Evolutionary conservation across 2,888 invertebrate genomes (phyloP).

Genomic region (Heliconius ethilla): DNA sequence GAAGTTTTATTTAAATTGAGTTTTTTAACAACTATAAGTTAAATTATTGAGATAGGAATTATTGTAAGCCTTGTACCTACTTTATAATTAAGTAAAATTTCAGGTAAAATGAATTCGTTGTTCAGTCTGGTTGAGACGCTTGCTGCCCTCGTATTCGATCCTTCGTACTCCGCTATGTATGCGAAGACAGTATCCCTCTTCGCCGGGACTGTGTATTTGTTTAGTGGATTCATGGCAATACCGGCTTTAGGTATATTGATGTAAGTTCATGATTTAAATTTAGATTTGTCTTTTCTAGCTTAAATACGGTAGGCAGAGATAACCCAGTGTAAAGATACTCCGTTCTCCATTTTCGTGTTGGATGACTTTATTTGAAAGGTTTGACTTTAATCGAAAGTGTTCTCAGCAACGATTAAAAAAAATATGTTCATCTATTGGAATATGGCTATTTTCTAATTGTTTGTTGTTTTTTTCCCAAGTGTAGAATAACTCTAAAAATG

Average conservation of each 20-base stretch:
- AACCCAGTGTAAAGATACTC: not conserved
- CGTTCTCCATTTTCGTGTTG: not conserved
- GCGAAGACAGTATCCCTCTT: conserved; percentile 59
- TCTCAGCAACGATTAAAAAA: too few relatives aligned
- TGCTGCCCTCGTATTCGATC: conserved; percentile 72
- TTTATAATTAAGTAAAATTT: conserved; percentile 9
- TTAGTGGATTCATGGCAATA: conserved; percentile 66
- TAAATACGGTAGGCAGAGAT: not conserved
- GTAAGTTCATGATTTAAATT: conserved; percentile 56
- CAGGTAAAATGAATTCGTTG: conserved; percentile 76
- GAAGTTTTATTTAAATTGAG: too few relatives aligned
- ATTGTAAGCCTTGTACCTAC: too few relatives aligned
- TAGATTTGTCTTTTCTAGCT: not conserved
- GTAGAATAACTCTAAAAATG: not conserved
- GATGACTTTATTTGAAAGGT: not conserved
- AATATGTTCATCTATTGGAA: too few relatives aligned
- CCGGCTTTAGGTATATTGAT: conserved; percentile 63
- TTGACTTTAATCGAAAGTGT: too few relatives aligned
- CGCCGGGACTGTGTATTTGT: conserved; percentile 67
- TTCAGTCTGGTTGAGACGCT: conserved; percentile 75
- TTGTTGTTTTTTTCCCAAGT: not conserved
- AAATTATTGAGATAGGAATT: too few relatives aligned
- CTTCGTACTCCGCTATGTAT: conserved; percentile 68
- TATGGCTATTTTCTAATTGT: too few relatives aligned
- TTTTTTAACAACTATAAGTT: too few relatives aligned